Conservation (phyloP, 2,113 vertebrate genomes). For the Corythoichthys haematopterus region DNA sequence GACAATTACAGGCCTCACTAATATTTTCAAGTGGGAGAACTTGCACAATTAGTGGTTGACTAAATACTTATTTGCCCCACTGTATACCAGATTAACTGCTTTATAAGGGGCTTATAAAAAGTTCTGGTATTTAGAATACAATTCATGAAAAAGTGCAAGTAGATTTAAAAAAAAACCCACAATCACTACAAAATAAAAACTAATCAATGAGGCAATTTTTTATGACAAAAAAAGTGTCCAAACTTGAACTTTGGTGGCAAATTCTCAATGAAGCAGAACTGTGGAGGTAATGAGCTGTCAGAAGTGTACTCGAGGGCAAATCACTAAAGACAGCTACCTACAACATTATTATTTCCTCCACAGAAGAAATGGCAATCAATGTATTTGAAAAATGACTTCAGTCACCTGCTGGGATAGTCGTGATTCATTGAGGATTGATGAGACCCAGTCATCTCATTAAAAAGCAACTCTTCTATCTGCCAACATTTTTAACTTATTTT, state of each 20-base stretch:
- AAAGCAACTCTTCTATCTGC: conserved; percentile 1
- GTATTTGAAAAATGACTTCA: conserved; percentile 30
- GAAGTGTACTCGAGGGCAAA: conserved; percentile 17
- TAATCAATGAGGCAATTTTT: not conserved
- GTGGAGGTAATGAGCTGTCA: conserved; percentile 43
- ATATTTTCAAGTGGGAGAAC: too few species aligned
- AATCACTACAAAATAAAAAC: not conserved
- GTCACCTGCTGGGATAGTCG: conserved; percentile 28
- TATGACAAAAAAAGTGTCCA: not conserved
- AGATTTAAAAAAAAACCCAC: not conserved
- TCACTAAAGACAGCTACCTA: conserved; percentile 30
- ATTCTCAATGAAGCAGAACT: conserved; percentile 35
- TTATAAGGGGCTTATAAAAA: too few species aligned
- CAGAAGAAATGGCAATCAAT: conserved; percentile 34
- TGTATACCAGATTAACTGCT: too few species aligned
- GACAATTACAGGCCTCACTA: too few species aligned
- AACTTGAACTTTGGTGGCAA: conserved; percentile 13
- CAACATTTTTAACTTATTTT: conserved; percentile 12
- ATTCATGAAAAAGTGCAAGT: not conserved
- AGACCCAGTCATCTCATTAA: conserved; percentile 33
- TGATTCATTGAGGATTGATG: conserved; percentile 17
- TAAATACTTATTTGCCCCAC: too few species aligned
- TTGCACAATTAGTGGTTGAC: too few species aligned
- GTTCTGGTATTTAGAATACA: not conserved
- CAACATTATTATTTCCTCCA: conserved; percentile 40